Evolutionary conservation across 2,797 vertebrate genomes (phyloP), one percentile per base, ranked within the genome.

Genomic region (Siniperca obscura): DNA sequence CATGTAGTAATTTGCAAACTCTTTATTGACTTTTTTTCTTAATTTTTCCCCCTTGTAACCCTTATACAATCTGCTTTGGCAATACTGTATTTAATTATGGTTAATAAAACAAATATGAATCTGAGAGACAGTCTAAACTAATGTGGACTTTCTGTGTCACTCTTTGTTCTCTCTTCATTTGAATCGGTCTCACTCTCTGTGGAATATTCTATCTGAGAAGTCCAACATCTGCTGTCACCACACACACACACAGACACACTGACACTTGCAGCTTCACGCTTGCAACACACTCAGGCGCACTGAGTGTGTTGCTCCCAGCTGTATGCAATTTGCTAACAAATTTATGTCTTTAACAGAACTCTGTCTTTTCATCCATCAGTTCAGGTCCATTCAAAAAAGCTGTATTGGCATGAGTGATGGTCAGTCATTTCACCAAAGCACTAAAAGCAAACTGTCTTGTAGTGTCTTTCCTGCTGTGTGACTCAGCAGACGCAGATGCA

Each of bases 151-250:
- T 55, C 22, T 27, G 52, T 27, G 19, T 72, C 27, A 74, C 52
- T 70, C 81, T 86, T 80, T 80, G 70, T 86, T 86, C 74, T 74
- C 42, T 60, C 62, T 64, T 44, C 59, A 74, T 83, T 38, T 66
- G 56, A 67, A 57, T 76, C 6, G 16, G 22, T 57, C 64, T 64
- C 17, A 0, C 44, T 82, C 80, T 87, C 81, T 77, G 79, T 52
- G 86, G 81, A 85, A 78, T 78, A 55, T 83, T 90, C 46, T 61
- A 50, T 78, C 40, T 64, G 70, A 83, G 74, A 67, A 71, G 76
- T 67, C 52, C 57, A 76, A 76, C 88, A 91, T 83, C 87, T 91
- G 87, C 85, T 80, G 69, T 65, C 55, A 52, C 44, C 57, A 70
- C 72, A 70, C 50, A 83, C 62, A 77, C 65, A 57, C n/a, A 59